These are phyloP conservation scores for Chloropsis cyanopogon DNA, from an alignment of 2,113 vertebrate species.

Conservation along the genomic window DNA sequence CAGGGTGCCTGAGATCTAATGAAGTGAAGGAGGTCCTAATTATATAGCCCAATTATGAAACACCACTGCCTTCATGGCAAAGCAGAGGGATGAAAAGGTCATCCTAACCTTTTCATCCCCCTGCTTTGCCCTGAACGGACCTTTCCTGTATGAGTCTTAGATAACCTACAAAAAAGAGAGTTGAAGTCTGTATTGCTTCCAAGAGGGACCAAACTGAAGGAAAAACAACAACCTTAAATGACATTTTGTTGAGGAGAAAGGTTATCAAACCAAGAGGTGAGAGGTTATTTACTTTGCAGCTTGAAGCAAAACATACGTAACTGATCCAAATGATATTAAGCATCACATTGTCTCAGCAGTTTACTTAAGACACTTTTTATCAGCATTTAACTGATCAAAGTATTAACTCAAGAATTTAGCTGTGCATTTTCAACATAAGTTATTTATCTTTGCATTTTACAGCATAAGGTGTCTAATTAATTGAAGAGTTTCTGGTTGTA, in stretches of 20 bases:
- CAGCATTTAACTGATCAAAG: neutral
- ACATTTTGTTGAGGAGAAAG: slow-evolving; percentile 30
- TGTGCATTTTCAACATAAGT: neutral
- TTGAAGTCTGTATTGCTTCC: slow-evolving; percentile 10
- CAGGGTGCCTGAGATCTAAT: neutral
- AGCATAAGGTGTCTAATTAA: neutral
- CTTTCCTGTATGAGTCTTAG: neutral
- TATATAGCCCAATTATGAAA: neutral
- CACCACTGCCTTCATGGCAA: neutral
- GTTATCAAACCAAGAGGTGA: slow-evolving; percentile 36
- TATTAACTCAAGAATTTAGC: neutral
- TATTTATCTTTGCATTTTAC: neutral
- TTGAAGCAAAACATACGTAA: neutral
- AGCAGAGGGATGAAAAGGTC: slow-evolving; percentile 26
- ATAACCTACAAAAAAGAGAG: slow-evolving; percentile 24
- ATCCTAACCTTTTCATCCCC: slow-evolving; percentile 29
- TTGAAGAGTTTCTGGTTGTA: neutral
- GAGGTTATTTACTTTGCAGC: neutral
- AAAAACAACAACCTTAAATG: slow-evolving; percentile 6
- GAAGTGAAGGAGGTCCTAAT: slow-evolving; percentile 31
- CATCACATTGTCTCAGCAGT: neutral
- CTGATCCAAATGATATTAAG: neutral
- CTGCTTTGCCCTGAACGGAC: neutral
- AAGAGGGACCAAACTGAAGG: neutral
- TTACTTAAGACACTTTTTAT: neutral